Conservation (phyloP, 2,888 invertebrate species). For the Empis livida region DNA sequence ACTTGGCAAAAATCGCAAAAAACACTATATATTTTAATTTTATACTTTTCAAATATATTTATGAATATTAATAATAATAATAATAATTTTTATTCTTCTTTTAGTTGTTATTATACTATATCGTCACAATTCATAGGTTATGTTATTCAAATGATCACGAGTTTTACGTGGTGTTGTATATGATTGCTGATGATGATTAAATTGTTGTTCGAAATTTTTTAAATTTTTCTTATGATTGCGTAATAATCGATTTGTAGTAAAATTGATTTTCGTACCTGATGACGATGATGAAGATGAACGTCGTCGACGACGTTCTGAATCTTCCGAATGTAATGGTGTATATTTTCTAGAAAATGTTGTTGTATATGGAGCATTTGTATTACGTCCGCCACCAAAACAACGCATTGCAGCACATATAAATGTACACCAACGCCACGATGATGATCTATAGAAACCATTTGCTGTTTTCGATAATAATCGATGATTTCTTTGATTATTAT, state of each 20-base stretch:
- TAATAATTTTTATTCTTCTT: no score
- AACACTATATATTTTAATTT: no score
- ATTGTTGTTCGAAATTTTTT: not conserved
- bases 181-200: slow-evolving; percentile 16
- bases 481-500: slow-evolving; percentile 20
- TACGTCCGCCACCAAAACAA: slow-evolving; percentile 29
- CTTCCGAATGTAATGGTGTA: not conserved
- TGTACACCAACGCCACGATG: slow-evolving; percentile 34
- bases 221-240: slow-evolving; percentile 9
- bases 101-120: slow-evolving; percentile 9
- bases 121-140: slow-evolving; percentile 36
- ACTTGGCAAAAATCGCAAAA: no score
- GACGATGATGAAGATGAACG: not conserved
- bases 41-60: no score
- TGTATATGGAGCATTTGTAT: slow-evolving; percentile 23
- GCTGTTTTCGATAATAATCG: slow-evolving; percentile 27
- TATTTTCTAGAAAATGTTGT: slow-evolving; percentile 21
- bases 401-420: slow-evolving; percentile 36
- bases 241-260: slow-evolving; percentile 14
- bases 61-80: no score
- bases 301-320: not conserved
- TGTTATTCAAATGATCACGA: slow-evolving; percentile 33
- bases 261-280: slow-evolving; percentile 8
- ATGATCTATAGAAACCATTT: slow-evolving; percentile 27
- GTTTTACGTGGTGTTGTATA: slow-evolving; percentile 28